These are phyloP conservation scores for Microctenopoma stevenorrisi DNA, from an alignment of 2,797 vertebrate genomes.

Conservation along the genomic window DNA sequence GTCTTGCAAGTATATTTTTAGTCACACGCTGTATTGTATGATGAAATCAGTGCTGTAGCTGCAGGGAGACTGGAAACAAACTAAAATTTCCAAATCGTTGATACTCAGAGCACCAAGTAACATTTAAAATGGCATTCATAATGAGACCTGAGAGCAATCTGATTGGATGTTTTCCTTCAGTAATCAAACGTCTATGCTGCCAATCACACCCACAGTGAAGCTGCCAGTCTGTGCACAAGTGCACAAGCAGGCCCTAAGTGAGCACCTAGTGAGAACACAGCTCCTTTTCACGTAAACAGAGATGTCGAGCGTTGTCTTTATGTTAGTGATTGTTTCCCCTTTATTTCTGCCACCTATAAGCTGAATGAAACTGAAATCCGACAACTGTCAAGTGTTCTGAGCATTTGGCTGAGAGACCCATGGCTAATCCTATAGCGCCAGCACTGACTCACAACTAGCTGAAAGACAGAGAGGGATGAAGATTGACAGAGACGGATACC, in stretches of 20 bases:
- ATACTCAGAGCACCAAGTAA: slow-evolving; percentile 41
- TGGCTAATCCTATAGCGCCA: slow-evolving; percentile 70
- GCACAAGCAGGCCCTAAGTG: slow-evolving; percentile 16
- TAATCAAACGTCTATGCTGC: slow-evolving; percentile 21
- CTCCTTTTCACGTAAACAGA: slow-evolving; percentile 32
- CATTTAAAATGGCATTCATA: slow-evolving; percentile 55
- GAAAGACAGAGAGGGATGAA: slow-evolving; percentile 51
- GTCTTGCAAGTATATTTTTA: slow-evolving; percentile 25
- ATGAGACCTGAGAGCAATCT: slow-evolving; percentile 32
- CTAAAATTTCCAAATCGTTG: slow-evolving; percentile 24
- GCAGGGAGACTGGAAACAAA: slow-evolving; percentile 7
- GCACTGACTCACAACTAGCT: slow-evolving; percentile 62
- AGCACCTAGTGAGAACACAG: slow-evolving; percentile 9
- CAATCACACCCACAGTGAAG: slow-evolving; percentile 45
- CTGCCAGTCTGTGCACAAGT: slow-evolving; percentile 34
- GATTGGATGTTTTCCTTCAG: slow-evolving; percentile 33
- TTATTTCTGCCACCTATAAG: slow-evolving; percentile 56
- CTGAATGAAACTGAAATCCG: slow-evolving; percentile 60
- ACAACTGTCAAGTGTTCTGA: slow-evolving; percentile 69
- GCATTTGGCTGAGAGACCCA: slow-evolving; percentile 61
- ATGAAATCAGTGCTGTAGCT: slow-evolving; percentile 15
- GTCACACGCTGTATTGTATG: neutral
- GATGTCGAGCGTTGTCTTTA: slow-evolving; percentile 44
- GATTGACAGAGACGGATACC: slow-evolving; percentile 44
- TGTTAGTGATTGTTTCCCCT: slow-evolving; percentile 25